Percentiles rank a stretch among this genome's conserved stretches.
These are phyloP conservation scores for Lichenostomus cassidix DNA, from an alignment of 2,113 vertebrate species.

Conservation along the genomic window DNA sequence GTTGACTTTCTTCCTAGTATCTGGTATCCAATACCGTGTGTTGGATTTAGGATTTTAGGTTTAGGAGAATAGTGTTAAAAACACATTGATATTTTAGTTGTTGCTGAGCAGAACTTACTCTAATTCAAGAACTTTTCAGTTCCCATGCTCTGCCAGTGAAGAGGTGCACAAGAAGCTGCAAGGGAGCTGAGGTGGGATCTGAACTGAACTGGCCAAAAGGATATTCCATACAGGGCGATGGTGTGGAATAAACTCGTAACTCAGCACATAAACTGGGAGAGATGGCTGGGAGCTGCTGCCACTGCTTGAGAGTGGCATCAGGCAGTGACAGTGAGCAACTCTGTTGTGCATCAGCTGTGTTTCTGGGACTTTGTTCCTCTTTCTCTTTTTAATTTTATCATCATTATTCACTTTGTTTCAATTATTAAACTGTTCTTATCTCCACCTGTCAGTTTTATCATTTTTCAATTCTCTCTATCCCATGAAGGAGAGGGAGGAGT, in stretches of 20 bases:
- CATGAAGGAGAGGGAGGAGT: neutral
- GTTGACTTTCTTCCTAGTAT: neutral
- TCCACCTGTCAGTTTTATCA: neutral
- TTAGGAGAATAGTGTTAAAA: neutral
- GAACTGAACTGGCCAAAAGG: neutral
- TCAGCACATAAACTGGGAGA: neutral
- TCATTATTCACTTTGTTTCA: neutral
- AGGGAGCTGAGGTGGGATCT: neutral
- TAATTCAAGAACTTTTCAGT: neutral
- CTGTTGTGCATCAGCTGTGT: neutral
- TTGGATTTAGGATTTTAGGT: neutral
- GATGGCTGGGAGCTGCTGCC: neutral
- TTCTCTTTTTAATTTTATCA: neutral
- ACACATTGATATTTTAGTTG: neutral
- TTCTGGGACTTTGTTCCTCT: neutral
- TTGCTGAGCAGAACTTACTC: neutral
- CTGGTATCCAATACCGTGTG: neutral
- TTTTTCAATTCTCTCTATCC: neutral
- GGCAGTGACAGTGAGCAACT: neutral
- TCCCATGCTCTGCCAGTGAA: neutral
- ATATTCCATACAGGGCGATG: neutral
- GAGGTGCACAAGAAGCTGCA: neutral
- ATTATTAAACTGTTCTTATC: neutral
- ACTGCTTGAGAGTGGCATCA: neutral
- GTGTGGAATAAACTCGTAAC: neutral